Evolutionary conservation across 2,113 vertebrate genomes (phyloP).

Genomic region (Euleptes europaea): DNA sequence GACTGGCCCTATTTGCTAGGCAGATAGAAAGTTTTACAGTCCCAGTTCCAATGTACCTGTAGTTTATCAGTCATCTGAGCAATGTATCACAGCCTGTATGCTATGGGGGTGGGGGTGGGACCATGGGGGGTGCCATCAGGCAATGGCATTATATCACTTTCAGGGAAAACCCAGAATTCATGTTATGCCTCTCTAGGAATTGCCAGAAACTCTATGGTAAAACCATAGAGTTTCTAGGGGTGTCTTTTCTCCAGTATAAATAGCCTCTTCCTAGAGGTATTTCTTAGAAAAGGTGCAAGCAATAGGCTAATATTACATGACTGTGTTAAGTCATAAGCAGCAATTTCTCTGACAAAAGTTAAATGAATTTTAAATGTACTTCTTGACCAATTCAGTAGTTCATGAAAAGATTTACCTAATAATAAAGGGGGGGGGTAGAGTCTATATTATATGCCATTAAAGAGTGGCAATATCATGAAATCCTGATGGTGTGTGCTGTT

Average conservation of each 20-base stretch:
- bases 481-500: not conserved
- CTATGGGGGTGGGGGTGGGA: no score
- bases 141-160: no score
- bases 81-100: not conserved
- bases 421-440: slow-evolving; percentile 21
- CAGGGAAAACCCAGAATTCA: no score
- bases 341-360: slow-evolving; percentile 35
- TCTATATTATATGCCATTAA: slow-evolving; percentile 41
- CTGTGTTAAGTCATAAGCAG: not conserved
- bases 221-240: no score
- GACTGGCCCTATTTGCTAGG: not conserved
- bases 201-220: no score
- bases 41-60: not conserved
- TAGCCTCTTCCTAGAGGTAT: no score
- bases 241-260: no score
- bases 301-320: no score
- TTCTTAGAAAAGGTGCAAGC: no score
- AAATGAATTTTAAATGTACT: not conserved
- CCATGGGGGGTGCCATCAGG: no score
- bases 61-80: not conserved
- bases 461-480: not conserved
- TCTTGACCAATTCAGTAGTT: slow-evolving; percentile 42
- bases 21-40: not conserved
- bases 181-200: no score
- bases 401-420: slow-evolving; percentile 48